Evolutionary conservation across 2,113 vertebrate species (phyloP), one percentile per base, ranked within the genome.

Genomic region (Ginglymostoma cirratum): DNA sequence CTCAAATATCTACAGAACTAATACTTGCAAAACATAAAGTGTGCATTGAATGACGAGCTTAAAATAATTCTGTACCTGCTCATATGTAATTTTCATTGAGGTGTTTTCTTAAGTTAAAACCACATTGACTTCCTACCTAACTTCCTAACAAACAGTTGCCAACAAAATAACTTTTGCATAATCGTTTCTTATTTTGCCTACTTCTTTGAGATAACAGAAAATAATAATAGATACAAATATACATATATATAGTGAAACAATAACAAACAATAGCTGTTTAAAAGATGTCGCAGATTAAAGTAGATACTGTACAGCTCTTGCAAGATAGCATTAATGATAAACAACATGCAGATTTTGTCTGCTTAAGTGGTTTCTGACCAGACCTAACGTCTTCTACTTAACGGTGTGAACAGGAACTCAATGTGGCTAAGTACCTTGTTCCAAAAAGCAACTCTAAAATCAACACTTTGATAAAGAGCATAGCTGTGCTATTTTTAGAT

Each of bases 71-170:
- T 65, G 52, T 61, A 52, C 2, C 55, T 90, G 87, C 23, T 90
- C 86, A 90, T 17, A 55, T 90, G 87, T 15, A 34, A 30, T 34
- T 67, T 38, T 67, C 5, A 93, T 38, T 4, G 15, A 21, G 5
- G 5, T 12, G 23, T 66, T 67, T 93, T 93, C 90, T 93, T 93
- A 93, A 65, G 38, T 42, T 93, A 67, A 87, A 87, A 93, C 90
- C 90, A 10, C 61, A 38, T 14, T 42, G 61, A 93, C 15, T 93
- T 93, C 90, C 61, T 93, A 61, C 19, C 34, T 38, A 19, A 66
- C 7, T 21, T 5, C 38, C 30, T 38, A 67, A 93, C 30, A 38
- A n/a, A 93, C 38, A 65, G 24, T 27, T 52, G 24, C 23, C 52
- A 48, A 38, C 3, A 30, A 93, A 38, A 6, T 66, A 65, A 6